Evolutionary conservation across 2,797 vertebrate genomes (phyloP).

Genomic region (Malurus splendens): DNA sequence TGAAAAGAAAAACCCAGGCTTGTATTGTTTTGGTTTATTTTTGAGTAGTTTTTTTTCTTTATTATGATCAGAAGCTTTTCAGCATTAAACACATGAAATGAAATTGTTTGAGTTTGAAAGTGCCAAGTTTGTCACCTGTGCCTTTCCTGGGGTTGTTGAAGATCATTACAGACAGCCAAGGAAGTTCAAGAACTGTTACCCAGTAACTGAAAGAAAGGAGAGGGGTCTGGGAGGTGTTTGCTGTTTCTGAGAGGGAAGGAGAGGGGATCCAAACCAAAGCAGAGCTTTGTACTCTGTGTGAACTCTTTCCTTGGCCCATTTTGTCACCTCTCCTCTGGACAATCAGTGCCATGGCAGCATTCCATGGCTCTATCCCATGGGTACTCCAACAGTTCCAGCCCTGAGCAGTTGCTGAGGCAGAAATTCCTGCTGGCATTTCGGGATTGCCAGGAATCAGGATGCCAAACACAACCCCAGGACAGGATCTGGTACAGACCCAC

Average conservation of each 20-base stretch:
- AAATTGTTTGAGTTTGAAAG: background rate
- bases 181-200: background rate
- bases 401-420: background rate
- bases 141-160: background rate
- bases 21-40: background rate
- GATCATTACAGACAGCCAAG: background rate
- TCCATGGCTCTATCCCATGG: fast-evolving
- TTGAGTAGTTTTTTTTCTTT: background rate
- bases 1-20: background rate
- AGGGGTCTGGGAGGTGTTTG: background rate
- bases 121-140: background rate
- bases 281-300: background rate
- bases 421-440: background rate
- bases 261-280: background rate
- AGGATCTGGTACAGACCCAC: background rate
- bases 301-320: background rate
- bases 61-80: background rate
- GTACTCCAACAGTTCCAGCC: background rate
- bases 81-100: background rate
- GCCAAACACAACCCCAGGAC: background rate
- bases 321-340: background rate
- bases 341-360: background rate
- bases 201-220: background rate
- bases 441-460: background rate
- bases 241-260: background rate